These are phyloP conservation scores for Marcusenius ussheri DNA, from an alignment of 2,113 vertebrate species.

Conservation along the genomic window DNA sequence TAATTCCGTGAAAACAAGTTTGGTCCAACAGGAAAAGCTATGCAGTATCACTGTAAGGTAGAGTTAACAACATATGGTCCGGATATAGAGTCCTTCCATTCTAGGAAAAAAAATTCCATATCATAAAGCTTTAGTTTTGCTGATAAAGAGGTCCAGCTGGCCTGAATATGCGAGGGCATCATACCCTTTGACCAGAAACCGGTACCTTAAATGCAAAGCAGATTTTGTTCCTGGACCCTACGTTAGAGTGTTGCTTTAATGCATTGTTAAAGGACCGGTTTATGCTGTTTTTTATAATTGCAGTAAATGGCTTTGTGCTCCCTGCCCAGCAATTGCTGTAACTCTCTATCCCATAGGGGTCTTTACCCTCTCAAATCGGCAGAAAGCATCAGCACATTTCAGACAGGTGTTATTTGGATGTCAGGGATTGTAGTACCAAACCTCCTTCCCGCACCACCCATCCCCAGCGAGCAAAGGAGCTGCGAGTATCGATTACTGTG, in stretches of 20 bases:
- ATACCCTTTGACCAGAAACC: neutral
- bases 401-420: neutral
- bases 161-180: neutral
- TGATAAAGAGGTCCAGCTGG: neutral
- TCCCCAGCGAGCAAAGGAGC: neutral
- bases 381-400: neutral
- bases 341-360: neutral
- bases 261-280: neutral
- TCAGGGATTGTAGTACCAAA: neutral
- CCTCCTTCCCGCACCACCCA: neutral
- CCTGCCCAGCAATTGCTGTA: neutral
- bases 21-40: neutral
- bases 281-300: neutral
- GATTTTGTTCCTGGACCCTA: neutral
- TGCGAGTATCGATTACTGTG: neutral
- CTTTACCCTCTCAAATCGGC: neutral
- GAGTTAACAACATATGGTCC: neutral
- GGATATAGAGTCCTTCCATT: neutral
- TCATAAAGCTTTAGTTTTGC: neutral
- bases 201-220: neutral
- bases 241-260: neutral
- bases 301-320: neutral
- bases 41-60: no score
- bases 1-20: neutral
- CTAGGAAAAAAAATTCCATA: neutral